Conservation (phyloP, 2,888 invertebrate species). For the Melinopterus prodromus region DNA sequence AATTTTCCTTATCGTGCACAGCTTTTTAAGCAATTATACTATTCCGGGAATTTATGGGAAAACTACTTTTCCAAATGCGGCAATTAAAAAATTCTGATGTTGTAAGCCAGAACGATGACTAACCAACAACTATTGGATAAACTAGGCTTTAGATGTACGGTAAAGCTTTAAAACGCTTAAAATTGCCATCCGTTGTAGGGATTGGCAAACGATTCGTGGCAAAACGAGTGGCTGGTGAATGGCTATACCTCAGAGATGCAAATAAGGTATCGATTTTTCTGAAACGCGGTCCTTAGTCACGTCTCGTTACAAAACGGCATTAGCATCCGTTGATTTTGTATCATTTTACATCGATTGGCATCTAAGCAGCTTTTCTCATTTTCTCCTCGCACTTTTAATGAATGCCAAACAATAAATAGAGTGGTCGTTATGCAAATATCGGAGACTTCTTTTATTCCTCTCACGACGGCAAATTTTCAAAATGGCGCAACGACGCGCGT, state of each 20-base stretch:
- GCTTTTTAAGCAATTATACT: not conserved
- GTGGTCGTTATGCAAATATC: not conserved
- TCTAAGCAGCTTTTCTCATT: not conserved
- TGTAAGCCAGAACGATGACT: not conserved
- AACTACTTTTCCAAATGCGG: not conserved
- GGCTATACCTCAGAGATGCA: not conserved
- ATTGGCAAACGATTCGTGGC: no score
- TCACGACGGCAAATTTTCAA: not conserved
- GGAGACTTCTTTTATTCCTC: not conserved
- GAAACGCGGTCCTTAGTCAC: not conserved
- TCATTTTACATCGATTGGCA: not conserved
- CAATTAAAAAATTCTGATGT: not conserved
- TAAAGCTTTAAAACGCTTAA: not conserved
- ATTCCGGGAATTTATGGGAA: not conserved
- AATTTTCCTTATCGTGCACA: not conserved
- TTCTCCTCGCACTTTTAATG: not conserved
- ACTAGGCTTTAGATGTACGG: not conserved
- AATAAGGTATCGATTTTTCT: not conserved
- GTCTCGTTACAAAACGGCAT: constrained; percentile 4
- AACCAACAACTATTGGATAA: not conserved
- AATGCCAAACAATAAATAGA: not conserved
- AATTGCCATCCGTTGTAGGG: no score
- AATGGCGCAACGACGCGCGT: not conserved
- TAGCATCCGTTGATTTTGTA: not conserved
- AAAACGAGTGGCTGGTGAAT: not conserved